A percentile compares a stretch with the other conserved stretches of the same genome.
Conservation (phyloP, 2,797 vertebrate genomes). For the Poeciliopsis paucimaculata region DNA sequence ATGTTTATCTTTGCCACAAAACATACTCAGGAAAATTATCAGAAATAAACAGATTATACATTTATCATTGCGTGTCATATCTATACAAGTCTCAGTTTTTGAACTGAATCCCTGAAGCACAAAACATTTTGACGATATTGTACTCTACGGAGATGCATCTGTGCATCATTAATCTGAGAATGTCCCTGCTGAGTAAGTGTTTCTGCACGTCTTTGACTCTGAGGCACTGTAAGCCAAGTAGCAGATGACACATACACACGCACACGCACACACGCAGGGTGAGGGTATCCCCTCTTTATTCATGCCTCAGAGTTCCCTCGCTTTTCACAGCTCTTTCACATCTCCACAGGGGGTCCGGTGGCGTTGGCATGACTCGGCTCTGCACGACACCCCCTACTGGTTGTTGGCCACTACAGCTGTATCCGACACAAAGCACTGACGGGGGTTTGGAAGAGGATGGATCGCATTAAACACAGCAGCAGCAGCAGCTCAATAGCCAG, state of each 20-base stretch:
- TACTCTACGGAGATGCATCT: not conserved
- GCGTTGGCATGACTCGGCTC: slow-evolving; percentile 44
- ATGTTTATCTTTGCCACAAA: not conserved
- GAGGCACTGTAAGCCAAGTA: slow-evolving; percentile 27
- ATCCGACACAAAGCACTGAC: slow-evolving; percentile 56
- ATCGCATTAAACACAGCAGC: slow-evolving; percentile 63
- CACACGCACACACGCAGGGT: slow-evolving; percentile 15
- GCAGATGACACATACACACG: slow-evolving; percentile 26
- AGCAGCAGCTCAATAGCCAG: slow-evolving; percentile 44
- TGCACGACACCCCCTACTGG: slow-evolving; percentile 69
- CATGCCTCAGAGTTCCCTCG: slow-evolving; percentile 68
- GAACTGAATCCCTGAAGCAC: not conserved
- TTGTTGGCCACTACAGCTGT: slow-evolving; percentile 43
- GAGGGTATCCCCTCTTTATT: slow-evolving; percentile 73
- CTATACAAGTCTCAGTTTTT: not conserved
- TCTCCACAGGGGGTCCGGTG: slow-evolving; percentile 73
- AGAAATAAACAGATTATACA: not conserved
- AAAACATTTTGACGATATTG: not conserved
- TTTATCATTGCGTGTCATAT: not conserved
- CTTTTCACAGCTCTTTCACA: slow-evolving; percentile 73
- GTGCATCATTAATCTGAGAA: slow-evolving; percentile 1
- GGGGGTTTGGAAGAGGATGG: slow-evolving; percentile 62
- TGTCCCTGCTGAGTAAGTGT: slow-evolving; percentile 28
- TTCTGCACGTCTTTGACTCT: slow-evolving; percentile 7
- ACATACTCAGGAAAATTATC: not conserved